These are phyloP conservation scores for Drosophila miranda DNA, from an alignment of 1,140 invertebrate species.

Conservation along the genomic window DNA sequence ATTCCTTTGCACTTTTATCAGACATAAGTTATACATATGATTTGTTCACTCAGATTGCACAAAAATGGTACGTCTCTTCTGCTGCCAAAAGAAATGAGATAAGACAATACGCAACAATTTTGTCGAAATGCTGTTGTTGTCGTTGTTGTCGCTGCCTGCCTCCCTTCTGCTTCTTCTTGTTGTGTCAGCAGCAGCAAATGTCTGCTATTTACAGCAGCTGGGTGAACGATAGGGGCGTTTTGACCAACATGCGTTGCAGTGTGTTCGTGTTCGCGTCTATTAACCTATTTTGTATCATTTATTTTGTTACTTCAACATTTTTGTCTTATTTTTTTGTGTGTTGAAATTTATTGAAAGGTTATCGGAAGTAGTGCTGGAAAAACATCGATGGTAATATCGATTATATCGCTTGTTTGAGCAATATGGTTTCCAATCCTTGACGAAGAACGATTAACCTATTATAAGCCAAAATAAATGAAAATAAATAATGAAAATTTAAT, in stretches of 20 bases:
- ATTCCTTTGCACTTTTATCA: slow-evolving; percentile 69
- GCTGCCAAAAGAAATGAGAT: slow-evolving; percentile 45
- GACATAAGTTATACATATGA: slow-evolving; percentile 78
- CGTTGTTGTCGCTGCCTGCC: slow-evolving; percentile 12
- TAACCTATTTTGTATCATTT: no score
- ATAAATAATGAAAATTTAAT: no score
- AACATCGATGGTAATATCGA: no score
- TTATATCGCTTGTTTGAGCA: no score
- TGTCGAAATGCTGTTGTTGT: slow-evolving; percentile 27
- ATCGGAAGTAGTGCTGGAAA: no score
- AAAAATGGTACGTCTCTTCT: slow-evolving; percentile 28
- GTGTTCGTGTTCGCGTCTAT: background rate
- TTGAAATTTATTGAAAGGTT: no score
- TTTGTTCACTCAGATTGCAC: slow-evolving; percentile 57
- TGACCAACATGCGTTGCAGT: slow-evolving; percentile 15
- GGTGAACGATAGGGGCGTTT: background rate
- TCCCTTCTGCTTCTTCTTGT: slow-evolving; percentile 29
- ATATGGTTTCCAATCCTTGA: no score
- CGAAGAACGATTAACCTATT: no score
- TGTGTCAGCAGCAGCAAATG: slow-evolving; percentile 25
- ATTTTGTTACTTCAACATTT: no score
- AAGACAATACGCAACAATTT: slow-evolving; percentile 75
- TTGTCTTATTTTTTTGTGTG: no score
- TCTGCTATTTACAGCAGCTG: slow-evolving; percentile 15
- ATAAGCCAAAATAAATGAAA: no score